These are phyloP conservation scores for Oopsacas minuta DNA, from an alignment of 37 sponge, comb jelly and placozoan genomes.

Conservation along the genomic window DNA sequence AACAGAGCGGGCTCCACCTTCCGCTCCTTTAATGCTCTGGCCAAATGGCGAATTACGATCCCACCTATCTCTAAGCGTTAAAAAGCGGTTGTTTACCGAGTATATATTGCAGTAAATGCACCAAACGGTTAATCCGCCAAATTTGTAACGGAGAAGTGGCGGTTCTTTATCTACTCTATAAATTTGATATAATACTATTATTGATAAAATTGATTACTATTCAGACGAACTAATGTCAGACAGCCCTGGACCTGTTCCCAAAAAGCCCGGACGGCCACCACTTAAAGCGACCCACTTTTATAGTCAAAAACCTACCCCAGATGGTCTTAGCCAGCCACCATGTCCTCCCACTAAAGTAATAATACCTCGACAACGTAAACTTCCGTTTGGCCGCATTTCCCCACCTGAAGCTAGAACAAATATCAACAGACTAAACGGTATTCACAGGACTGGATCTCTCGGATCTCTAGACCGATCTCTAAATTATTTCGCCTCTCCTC, in stretches of 20 bases:
- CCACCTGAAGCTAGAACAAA: not conserved
- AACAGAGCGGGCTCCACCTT: too few species aligned
- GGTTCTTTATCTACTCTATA: too few species aligned
- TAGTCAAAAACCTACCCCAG: not conserved
- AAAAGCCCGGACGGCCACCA: not conserved
- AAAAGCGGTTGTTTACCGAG: too few species aligned
- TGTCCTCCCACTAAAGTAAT: not conserved
- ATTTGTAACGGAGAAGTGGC: too few species aligned
- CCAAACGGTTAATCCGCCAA: too few species aligned
- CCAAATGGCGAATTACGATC: too few species aligned
- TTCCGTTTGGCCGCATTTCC: not conserved
- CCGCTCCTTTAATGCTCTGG: too few species aligned
- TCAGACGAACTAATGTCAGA: not conserved
- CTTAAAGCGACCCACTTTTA: not conserved
- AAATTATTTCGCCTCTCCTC: not conserved
- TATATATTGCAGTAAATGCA: too few species aligned
- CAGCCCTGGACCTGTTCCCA: not conserved
- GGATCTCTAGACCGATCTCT: not conserved
- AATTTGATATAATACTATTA: too few species aligned
- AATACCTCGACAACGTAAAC: not conserved
- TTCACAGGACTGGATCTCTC: not conserved
- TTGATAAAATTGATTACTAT: too few species aligned
- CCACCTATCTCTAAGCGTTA: too few species aligned
- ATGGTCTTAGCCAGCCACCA: not conserved
- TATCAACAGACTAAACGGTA: not conserved